Evolutionary conservation across 2,888 invertebrate genomes (phyloP).

Genomic region (Melieria crassipennis): DNA sequence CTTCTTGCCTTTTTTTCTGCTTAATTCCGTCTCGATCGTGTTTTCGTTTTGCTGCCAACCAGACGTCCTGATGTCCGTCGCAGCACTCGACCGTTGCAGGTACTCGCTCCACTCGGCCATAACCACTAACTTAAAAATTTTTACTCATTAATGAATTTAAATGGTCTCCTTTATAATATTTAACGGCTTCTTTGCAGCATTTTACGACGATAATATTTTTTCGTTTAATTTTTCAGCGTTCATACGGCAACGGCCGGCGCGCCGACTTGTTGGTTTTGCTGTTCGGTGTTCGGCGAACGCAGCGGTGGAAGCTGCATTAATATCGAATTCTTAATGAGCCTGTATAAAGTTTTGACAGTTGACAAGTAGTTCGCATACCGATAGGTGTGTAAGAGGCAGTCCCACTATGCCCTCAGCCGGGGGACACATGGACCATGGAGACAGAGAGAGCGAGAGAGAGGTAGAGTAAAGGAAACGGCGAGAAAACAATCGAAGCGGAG

Average conservation of each 20-base stretch:
- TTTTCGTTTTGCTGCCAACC: too few species aligned
- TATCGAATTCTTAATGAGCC: constrained; percentile 57
- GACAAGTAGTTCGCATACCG: constrained; percentile 48
- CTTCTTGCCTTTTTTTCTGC: constrained; percentile 8
- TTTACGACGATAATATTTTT: constrained; percentile 65
- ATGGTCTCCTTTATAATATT: constrained; percentile 65
- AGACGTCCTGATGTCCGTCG: constrained; percentile 8
- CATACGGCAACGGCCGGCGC: not conserved
- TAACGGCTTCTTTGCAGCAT: constrained; percentile 64
- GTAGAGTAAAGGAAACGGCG: too few species aligned
- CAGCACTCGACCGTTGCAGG: not conserved
- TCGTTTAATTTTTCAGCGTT: constrained; percentile 25
- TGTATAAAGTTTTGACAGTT: constrained; percentile 56
- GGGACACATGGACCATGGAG: too few species aligned
- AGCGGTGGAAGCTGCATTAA: constrained; percentile 35
- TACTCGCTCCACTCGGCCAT: constrained; percentile 32
- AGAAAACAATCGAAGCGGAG: too few species aligned
- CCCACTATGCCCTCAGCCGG: too few species aligned
- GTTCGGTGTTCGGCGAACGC: constrained; percentile 16
- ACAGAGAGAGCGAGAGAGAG: too few species aligned
- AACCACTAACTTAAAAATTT: constrained; percentile 47
- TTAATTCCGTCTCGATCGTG: constrained; percentile 1
- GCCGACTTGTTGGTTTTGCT: not conserved
- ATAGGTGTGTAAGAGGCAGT: not conserved
- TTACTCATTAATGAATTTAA: constrained; percentile 66